These are phyloP conservation scores for Nymphicus hollandicus DNA, from an alignment of 2,113 vertebrate species.

Conservation along the genomic window DNA sequence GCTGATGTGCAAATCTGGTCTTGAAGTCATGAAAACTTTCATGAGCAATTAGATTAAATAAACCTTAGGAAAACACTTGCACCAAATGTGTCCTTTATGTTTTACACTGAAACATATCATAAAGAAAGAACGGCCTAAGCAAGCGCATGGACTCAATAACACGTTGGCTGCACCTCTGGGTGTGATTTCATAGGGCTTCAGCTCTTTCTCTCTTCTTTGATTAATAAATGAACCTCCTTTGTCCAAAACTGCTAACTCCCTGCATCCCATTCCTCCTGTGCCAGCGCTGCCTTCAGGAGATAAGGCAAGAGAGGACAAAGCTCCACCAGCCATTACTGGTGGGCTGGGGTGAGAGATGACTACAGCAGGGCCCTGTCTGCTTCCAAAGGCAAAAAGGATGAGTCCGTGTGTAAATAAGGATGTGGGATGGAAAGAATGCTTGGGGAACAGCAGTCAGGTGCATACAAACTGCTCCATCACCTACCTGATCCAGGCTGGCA, in stretches of 20 bases:
- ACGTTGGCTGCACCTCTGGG: not conserved
- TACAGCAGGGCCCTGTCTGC: not conserved
- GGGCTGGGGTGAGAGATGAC: not conserved
- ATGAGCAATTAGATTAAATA: not conserved
- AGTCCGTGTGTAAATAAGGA: accelerated
- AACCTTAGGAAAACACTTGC: not conserved
- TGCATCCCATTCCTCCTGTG: accelerated
- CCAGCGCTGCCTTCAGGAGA: not conserved
- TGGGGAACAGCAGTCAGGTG: accelerated
- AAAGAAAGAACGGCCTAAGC: not conserved
- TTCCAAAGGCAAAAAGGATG: not conserved
- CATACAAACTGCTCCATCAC: accelerated
- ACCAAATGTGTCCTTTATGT: not conserved
- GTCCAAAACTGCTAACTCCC: not conserved
- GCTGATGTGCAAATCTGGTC: not conserved
- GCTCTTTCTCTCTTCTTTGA: not conserved
- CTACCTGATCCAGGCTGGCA: not conserved
- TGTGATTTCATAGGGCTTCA: not conserved
- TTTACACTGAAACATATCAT: not conserved
- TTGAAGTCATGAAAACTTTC: not conserved
- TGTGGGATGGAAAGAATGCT: not conserved
- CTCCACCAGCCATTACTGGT: accelerated
- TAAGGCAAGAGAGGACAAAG: not conserved
- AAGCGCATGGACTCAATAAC: not conserved
- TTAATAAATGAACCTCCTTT: not conserved